Conservation (phyloP, 2,888 invertebrate genomes). For the Hypena proboscidalis region DNA sequence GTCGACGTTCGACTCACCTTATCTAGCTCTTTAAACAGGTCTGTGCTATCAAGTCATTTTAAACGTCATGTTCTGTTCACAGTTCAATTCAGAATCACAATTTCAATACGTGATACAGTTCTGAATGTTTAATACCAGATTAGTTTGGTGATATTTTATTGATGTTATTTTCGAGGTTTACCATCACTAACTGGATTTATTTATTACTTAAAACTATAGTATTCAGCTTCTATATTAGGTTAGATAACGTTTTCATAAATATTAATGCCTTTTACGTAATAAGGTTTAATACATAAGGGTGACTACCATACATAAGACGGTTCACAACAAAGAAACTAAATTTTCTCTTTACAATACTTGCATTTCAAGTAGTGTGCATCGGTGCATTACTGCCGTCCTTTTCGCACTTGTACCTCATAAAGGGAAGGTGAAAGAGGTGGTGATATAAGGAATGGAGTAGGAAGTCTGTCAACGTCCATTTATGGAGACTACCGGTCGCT, state of each 20-base stretch:
- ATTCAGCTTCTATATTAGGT: too few relatives aligned
- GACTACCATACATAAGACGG: constrained; percentile 11
- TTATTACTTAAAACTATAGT: too few relatives aligned
- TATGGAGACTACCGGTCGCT: constrained; percentile 44
- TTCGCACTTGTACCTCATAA: constrained; percentile 5
- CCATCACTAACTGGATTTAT: too few relatives aligned
- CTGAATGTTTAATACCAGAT: too few relatives aligned
- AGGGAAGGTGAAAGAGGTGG: constrained; percentile 17
- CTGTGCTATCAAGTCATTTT: too few relatives aligned
- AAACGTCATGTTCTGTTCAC: too few relatives aligned
- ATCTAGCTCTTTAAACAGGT: too few relatives aligned
- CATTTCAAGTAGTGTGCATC: constrained; percentile 33
- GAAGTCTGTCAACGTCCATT: constrained; percentile 56
- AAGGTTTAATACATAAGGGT: neutral
- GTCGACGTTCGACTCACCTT: too few relatives aligned
- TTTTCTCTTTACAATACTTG: constrained; percentile 35
- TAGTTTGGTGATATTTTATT: too few relatives aligned
- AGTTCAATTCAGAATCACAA: too few relatives aligned
- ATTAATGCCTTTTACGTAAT: constrained; percentile 5
- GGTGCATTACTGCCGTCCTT: constrained; percentile 8
- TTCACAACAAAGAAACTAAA: constrained; percentile 34
- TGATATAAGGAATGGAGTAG: constrained; percentile 35
- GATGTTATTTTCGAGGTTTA: too few relatives aligned
- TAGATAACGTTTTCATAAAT: neutral
- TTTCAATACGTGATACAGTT: too few relatives aligned